Base-by-base conservation (phyloP, 1,140 invertebrate species). In the Scaptomyza hsui region DNA sequence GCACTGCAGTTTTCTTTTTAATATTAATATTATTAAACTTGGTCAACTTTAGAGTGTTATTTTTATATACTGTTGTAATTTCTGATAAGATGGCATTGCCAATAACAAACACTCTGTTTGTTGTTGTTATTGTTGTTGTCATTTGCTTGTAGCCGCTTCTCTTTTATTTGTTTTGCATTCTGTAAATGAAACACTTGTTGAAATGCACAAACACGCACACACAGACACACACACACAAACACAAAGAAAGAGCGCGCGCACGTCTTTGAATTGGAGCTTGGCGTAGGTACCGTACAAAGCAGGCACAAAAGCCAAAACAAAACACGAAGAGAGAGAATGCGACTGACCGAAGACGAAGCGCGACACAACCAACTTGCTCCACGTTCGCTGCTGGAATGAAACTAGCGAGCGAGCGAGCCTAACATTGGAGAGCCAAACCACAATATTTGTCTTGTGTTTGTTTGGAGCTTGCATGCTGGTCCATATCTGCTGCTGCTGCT, bases 351-450 rank as follows among this genome's bases (percentile, higher is more conserved):
- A 29, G 16, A 64, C 35, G 37, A 41, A 16, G 72, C 72, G 62
- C 55, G 21, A 59, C 72, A 75, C 71, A 59, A 64, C 71, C 74
- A 44, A 73, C 64, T 64, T 56, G 53, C 59, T 57, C 37, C 29
- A 75, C 72, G 60, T 61, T 75, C 60, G 47, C 44, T 68, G 57
- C 39, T 75, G 56, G 63, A 75, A 68, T 75, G 56, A 68, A 75
- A 51, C 51, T 29, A 41, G 10, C 21, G 45, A 53, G 56, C 64
- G 26, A n/a, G 3, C 32, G 32, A 37, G n/a, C 7, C 5, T 12
- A 42, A 29, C 48, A 44, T 29, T 53, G 42, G 39, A 53, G 67
- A 65, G 37, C 47, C 18, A 32, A 37, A 37, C 12, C 12, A 18
- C 45, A 13, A 41, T 9, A 24, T 41, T 35, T 37, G 29, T 32